Evolutionary conservation across 2,113 vertebrate species (phyloP).

Genomic region (Amphiprion percula): DNA sequence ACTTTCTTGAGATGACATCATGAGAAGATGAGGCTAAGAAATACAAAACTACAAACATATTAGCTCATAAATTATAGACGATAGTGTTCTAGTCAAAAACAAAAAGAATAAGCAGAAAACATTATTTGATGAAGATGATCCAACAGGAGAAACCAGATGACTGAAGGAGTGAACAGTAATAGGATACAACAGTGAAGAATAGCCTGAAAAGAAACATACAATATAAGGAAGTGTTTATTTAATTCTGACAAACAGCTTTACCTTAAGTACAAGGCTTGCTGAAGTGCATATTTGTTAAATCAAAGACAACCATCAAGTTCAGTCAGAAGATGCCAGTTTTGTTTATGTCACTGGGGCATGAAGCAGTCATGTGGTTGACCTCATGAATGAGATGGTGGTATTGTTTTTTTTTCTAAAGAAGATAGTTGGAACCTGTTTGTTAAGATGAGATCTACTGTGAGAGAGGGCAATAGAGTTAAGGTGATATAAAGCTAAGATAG

Average conservation of each 20-base stretch:
- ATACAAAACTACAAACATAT: too few relatives aligned
- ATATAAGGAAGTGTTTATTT: background rate
- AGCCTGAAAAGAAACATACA: background rate
- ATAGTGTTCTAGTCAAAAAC: background rate
- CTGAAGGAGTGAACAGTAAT: background rate
- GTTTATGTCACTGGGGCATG: background rate
- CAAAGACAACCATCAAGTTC: background rate
- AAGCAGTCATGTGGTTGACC: background rate
- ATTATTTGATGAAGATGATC: background rate
- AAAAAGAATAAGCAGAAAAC: background rate
- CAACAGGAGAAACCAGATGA: background rate
- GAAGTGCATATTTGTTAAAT: background rate
- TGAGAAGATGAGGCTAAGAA: background rate
- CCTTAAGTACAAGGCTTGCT: background rate
- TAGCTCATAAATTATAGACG: too few relatives aligned
- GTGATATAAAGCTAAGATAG: background rate
- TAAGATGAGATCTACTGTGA: conserved; percentile 1
- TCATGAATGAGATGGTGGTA: background rate
- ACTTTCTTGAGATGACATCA: conserved; percentile 17
- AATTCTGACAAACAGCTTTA: background rate
- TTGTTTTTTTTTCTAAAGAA: background rate
- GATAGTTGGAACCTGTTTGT: conserved; percentile 44
- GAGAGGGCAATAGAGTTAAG: background rate
- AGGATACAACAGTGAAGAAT: background rate
- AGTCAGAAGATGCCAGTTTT: conserved; percentile 4